phyloP scores from a whole-genome alignment of 35 echinoderm and acorn worm genomes.

The Amphiura filiformis region DNA sequence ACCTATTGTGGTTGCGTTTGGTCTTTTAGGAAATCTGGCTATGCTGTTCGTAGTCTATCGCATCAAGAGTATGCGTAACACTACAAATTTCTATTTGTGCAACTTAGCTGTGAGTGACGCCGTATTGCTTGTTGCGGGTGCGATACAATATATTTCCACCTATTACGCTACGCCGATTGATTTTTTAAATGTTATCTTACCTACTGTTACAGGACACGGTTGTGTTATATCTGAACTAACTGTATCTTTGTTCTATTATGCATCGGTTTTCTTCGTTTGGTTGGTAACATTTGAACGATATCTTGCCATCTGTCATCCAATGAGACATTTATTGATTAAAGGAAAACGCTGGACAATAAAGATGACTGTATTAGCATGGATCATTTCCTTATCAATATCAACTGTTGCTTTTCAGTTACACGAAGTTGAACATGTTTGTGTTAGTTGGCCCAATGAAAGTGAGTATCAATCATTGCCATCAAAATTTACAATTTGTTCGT shows the following conservation, averaged over 20 bases:
- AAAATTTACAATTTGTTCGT: too few species aligned
- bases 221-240: background rate
- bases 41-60: background rate
- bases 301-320: slow-evolving; percentile 10
- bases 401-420: background rate
- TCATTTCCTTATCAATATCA: background rate
- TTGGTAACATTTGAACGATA: slow-evolving; percentile 24
- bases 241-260: background rate
- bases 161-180: background rate
- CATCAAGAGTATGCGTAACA: background rate
- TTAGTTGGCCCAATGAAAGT: background rate
- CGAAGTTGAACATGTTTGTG: background rate
- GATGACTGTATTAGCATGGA: background rate
- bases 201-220: background rate
- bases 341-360: background rate
- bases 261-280: background rate
- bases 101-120: background rate
- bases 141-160: background rate
- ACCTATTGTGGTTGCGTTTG: background rate
- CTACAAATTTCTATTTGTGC: background rate
- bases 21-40: too few species aligned
- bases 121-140: background rate
- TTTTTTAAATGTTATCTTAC: background rate
- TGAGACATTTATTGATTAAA: background rate
- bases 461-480: too few species aligned